Evolutionary conservation across 2,113 vertebrate genomes (phyloP).

Genomic region (Malurus elegans): DNA sequence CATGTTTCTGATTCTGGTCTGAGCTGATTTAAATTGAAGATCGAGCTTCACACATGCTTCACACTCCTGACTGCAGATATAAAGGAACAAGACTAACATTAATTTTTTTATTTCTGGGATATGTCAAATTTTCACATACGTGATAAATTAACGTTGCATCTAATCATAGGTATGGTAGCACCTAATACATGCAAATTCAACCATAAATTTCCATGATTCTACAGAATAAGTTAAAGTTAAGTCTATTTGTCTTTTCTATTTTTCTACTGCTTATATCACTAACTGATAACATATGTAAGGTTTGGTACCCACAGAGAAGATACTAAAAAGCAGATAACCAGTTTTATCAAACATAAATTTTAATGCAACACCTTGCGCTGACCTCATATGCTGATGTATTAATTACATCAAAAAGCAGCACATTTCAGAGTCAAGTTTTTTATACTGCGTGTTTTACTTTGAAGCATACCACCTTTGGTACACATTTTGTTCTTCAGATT

Average conservation of each 20-base stretch:
- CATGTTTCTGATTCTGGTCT: background rate
- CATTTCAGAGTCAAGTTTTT: background rate
- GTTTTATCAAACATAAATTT: background rate
- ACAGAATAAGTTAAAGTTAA: background rate
- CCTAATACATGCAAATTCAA: too few species aligned
- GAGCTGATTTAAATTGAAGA: background rate
- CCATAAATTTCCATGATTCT: background rate
- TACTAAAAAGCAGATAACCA: background rate
- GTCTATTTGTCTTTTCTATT: background rate
- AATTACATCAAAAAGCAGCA: background rate
- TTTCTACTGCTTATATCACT: background rate
- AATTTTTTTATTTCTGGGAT: background rate
- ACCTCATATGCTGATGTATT: background rate
- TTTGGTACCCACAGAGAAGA: background rate
- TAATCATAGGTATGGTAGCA: background rate
- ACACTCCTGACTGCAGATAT: background rate
- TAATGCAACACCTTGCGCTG: background rate
- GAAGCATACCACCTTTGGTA: background rate
- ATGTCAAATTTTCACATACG: background rate
- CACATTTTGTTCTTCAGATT: accelerated
- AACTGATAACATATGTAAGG: background rate
- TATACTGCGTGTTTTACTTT: background rate
- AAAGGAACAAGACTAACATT: background rate
- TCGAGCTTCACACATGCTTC: background rate
- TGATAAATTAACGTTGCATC: background rate